Conservation (phyloP, 2,113 vertebrate genomes). For the Tringa solitaria region DNA sequence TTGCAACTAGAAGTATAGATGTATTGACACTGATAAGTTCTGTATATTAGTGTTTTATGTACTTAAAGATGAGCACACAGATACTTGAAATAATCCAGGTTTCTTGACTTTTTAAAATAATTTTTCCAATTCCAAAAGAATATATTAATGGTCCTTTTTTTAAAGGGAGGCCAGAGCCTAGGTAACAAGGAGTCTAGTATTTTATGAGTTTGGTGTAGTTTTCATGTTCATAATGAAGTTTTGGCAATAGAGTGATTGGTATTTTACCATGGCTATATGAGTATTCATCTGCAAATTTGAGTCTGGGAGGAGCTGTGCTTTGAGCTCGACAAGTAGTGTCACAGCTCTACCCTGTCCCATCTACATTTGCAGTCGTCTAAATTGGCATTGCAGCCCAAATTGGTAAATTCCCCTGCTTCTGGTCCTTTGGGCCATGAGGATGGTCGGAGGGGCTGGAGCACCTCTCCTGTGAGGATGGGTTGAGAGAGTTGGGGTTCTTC, state of each 20-base stretch:
- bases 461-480: too few species aligned
- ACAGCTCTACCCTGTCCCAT: not conserved
- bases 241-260: not conserved
- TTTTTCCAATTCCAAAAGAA: not conserved
- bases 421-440: not conserved
- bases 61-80: not conserved
- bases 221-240: not conserved
- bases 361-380: not conserved
- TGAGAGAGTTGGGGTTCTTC: too few species aligned
- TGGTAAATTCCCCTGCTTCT: not conserved
- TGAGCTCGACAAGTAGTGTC: not conserved
- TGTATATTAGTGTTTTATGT: not conserved
- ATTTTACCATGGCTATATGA: not conserved
- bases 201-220: not conserved
- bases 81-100: not conserved
- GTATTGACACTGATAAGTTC: not conserved
- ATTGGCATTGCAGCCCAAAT: not conserved
- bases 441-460: too few species aligned
- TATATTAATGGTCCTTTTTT: not conserved
- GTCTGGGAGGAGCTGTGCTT: not conserved
- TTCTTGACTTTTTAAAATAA: not conserved
- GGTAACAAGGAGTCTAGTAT: not conserved
- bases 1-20: not conserved
- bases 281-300: not conserved
- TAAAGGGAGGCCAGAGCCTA: not conserved